These are phyloP conservation scores for Polyploca ridens DNA, from an alignment of 2,888 invertebrate species.

Conservation along the genomic window DNA sequence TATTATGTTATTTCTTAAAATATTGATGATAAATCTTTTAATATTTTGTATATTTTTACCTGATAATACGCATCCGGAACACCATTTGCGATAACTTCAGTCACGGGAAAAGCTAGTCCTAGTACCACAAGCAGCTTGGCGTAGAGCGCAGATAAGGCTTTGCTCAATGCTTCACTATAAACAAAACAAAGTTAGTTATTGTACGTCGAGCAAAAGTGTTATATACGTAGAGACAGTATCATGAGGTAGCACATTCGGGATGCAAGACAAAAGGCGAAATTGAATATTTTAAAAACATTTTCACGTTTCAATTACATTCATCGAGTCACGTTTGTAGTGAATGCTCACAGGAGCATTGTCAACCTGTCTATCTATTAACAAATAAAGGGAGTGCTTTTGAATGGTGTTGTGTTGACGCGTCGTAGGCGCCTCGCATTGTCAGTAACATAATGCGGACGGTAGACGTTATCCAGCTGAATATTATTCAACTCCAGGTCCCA, in stretches of 20 bases:
- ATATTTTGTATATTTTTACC: slow-evolving; percentile 59
- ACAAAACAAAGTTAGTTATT: slow-evolving; percentile 17
- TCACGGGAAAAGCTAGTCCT: slow-evolving; percentile 93
- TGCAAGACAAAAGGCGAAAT: slow-evolving; percentile 8
- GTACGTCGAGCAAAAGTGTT: slow-evolving; percentile 12
- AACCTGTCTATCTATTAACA: slow-evolving; percentile 59
- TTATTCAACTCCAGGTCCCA: slow-evolving; percentile 13
- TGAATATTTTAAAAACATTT: slow-evolving; percentile 30
- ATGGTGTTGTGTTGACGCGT: slow-evolving; percentile 63
- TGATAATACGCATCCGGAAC: slow-evolving; percentile 91
- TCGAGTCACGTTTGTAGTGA: slow-evolving; percentile 43
- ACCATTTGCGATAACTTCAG: slow-evolving; percentile 92
- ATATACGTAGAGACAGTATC: background rate
- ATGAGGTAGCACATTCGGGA: slow-evolving; percentile 22
- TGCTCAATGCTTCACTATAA: slow-evolving; percentile 88
- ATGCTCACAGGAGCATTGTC: slow-evolving; percentile 54
- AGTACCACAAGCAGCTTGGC: slow-evolving; percentile 93
- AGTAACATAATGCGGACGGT: slow-evolving; percentile 47
- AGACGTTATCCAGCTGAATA: slow-evolving; percentile 41
- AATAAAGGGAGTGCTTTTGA: slow-evolving; percentile 63
- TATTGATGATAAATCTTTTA: too few relatives aligned
- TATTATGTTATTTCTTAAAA: background rate
- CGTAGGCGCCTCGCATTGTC: slow-evolving; percentile 55
- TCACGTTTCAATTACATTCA: slow-evolving; percentile 52
- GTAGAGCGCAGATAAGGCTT: slow-evolving; percentile 92